Base-by-base conservation (phyloP, 2,113 vertebrate species). In the Hemiscyllium ocellatum region DNA sequence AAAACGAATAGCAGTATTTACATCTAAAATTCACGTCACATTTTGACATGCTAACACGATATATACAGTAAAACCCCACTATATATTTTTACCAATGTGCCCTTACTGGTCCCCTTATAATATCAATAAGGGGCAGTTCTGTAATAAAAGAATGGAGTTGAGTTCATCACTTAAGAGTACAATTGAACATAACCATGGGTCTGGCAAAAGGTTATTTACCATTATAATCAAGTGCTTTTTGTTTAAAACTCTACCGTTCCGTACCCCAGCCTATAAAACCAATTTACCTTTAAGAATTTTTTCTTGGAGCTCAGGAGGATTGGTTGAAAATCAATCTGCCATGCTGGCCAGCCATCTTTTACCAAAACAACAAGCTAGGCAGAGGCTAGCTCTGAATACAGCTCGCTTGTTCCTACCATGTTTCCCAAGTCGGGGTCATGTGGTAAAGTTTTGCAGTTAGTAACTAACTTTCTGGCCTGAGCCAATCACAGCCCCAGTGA, bases 1-100 rank as follows among this genome's bases (percentile, higher is more conserved):
- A 97, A 97, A 97, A 97, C 96, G 96, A 97, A 97, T 96, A 87
- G 85, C 19, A 86, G 96, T 99, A 98, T 99, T 98, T 99, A 98
- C 98, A 99, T 98, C 98, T 98, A 98, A 98, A 98, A 98, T 98
- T 98, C 98, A 99, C 98, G 98, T 98, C 98, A 98, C 98, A 98
- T 97, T 98, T 98, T 98, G 94, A 98, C 99, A 99, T 99, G 99
- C 99, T 98, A 98, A 98, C 98, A 99, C 98, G 98, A 98, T 99
- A 99, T 99, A 98, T 99, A 99, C 98, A 99, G 98, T 98, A 98
- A 98, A 98, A 98, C 98, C 98, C 98, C 98, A 97, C 97, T 98
- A 95, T 72, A 24, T 95, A 72, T 69, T 50, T 95, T 95, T 69
- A 95, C 47, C 68, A 76, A 76, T 76, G 24, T 47, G 22, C 50